Base-by-base conservation (phyloP, 2,113 vertebrate genomes). In the Thamnophis sirtalis region DNA sequence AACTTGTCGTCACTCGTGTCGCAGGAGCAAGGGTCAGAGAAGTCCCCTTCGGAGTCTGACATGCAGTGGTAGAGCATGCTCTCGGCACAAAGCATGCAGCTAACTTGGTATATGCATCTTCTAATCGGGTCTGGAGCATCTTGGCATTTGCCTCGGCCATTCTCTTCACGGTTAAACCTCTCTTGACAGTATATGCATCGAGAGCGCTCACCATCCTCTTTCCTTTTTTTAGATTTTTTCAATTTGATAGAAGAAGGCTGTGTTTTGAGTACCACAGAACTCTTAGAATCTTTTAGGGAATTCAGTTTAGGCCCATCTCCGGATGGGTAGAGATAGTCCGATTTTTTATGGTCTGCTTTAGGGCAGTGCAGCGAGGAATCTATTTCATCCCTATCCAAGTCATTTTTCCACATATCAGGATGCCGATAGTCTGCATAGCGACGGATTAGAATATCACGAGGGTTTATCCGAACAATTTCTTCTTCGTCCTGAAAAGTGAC, bases 21-120 rank as follows among this genome's bases (percentile, higher is more conserved):
- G 95, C 99, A 99, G 0, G 99, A 99, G 97, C 99, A 99, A n/a
- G 99, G 99, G 97, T 99, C 99, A 86, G 99, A 99, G 96, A 99
- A 99, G 96, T 99, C 99, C 87, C 99, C 99, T 97, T 99, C 99
- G 0, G 99, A 99, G 98, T 99, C 99, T 91, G 99, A 99, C 99
- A 99, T 99, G 98, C 99, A 99, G 98, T 99, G 99, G 97, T 99
- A 99, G 63, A 99, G 98, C 99, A 99, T 99, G 98, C 99, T 99
- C 98, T 99, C 99, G 17, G 99, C 99, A 3, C 99, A 99, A 96
- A 99, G 98, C 99, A 99, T 99, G 97, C 99, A 99, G 97, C 99
- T 99, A 97, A 99, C 98, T 98, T 98, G 98, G 98, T 99, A 98
- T 97, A 99, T 99, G 98, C 99, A 99, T 97, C 98, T 98, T 96